Conservation (phyloP, 2,888 invertebrate species). For the Meghimatium bilineatum region DNA sequence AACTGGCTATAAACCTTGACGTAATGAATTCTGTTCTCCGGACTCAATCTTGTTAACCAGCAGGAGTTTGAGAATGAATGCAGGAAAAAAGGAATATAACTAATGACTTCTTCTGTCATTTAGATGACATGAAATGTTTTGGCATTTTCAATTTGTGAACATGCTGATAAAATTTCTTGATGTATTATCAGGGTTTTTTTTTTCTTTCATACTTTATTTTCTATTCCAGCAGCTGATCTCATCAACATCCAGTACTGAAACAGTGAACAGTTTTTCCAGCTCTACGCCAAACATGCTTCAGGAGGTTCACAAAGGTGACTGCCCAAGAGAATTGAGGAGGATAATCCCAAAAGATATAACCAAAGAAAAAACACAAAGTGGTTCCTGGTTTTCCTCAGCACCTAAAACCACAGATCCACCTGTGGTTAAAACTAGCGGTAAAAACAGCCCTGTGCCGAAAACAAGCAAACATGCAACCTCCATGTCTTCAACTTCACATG, state of each 20-base stretch:
- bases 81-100: no score
- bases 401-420: slow-evolving; percentile 25
- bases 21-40: no score
- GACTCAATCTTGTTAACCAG: no score
- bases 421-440: slow-evolving; percentile 11
- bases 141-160: no score
- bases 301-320: slow-evolving; percentile 33
- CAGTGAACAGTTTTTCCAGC: not conserved
- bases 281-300: slow-evolving; percentile 18
- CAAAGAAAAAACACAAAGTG: slow-evolving; percentile 34
- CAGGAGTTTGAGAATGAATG: no score
- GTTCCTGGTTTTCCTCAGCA: slow-evolving; percentile 33
- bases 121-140: no score
- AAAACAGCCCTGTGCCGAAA: slow-evolving; percentile 21
- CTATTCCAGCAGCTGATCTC: not conserved
- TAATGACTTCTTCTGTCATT: no score
- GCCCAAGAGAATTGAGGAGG: slow-evolving; percentile 41
- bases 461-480: slow-evolving; percentile 4
- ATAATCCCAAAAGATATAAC: slow-evolving; percentile 47
- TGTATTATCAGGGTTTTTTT: not conserved
- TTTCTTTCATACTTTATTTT: not conserved
- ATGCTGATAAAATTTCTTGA: no score
- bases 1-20: no score
- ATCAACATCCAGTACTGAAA: not conserved
- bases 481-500: not conserved